Evolutionary conservation across 2,113 vertebrate genomes (phyloP), one percentile per base, ranked within the genome.

Genomic region (Zingel zingel): DNA sequence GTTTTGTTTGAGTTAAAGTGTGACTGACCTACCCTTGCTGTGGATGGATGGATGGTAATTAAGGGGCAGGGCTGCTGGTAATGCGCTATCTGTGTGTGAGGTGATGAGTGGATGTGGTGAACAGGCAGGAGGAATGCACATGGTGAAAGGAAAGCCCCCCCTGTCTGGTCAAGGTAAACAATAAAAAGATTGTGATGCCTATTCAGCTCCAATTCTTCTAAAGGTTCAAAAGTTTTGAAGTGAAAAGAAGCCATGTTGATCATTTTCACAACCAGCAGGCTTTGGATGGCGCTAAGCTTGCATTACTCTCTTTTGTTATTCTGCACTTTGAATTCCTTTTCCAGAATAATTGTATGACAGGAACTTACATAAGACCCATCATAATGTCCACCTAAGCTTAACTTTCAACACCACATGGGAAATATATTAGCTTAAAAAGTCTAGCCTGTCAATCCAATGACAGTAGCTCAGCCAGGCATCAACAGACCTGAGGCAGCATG

Each of bases 101-200:
- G 81, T 86, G 83, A 76, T 88, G 85, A 89, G 84, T 89, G 63
- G 85, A 88, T 74, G 77, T 72, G 48, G 80, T 90, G 79, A 79
- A 79, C 77, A 76, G 81, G 48, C 66, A 71, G 48, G 67, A 85
- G 85, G 88, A 93, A 90, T 88, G 85, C 86, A 68, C 43, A 43
- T 36, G 54, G 57, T 81, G 63, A 88, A 77, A 89, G 73, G 61
- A 78, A 83, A 21, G 65, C 59, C 48, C 69, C 74, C 53, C 64
- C 54, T 11, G 57, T 84, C 79, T 67, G 51, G 53, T 86, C 50
- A 84, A 80, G 87, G 74, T 81, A 88, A 91, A 92, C 81, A 85
- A 85, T 86, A 71, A 77, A 86, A 74, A 25, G 43, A 21, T 33
- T 75, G 75, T 67, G 54, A 48, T 61, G 56, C 63, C 59, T 18